Evolutionary conservation across 2,888 invertebrate genomes (phyloP).

Genomic region (Smittia aterrima): DNA sequence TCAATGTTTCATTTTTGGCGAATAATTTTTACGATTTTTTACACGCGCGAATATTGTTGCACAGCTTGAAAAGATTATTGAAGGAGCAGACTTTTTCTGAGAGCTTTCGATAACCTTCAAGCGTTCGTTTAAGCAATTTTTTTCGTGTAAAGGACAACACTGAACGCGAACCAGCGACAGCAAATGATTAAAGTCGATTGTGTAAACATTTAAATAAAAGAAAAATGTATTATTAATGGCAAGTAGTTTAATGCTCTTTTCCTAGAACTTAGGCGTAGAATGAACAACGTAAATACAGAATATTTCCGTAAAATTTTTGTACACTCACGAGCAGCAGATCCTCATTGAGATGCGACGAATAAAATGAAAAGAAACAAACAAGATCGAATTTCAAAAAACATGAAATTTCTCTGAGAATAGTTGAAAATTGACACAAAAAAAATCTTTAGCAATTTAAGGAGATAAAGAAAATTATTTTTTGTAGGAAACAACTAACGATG

Average conservation of each 20-base stretch:
- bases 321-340: slow-evolving; percentile 1
- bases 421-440: not conserved
- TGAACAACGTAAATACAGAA: slow-evolving; percentile 21
- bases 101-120: too few relatives aligned
- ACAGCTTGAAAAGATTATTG: too few relatives aligned
- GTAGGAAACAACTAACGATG: slow-evolving; percentile 14
- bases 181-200: not conserved
- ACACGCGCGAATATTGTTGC: too few relatives aligned
- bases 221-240: slow-evolving; percentile 10
- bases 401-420: not conserved
- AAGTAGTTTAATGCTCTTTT: not conserved
- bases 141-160: too few relatives aligned
- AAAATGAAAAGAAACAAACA: not conserved
- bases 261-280: slow-evolving; percentile 22
- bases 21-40: too few relatives aligned
- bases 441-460: slow-evolving; percentile 2
- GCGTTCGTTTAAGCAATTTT: too few relatives aligned
- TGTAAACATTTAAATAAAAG: too few relatives aligned
- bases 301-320: slow-evolving; percentile 22
- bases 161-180: too few relatives aligned
- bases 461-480: slow-evolving; percentile 32
- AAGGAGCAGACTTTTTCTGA: too few relatives aligned
- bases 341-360: slow-evolving; percentile 24
- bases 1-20: too few relatives aligned
- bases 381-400: not conserved